Evolutionary conservation across 1,140 invertebrate species (phyloP).

Genomic region (Caenorhabditis tropicalis): DNA sequence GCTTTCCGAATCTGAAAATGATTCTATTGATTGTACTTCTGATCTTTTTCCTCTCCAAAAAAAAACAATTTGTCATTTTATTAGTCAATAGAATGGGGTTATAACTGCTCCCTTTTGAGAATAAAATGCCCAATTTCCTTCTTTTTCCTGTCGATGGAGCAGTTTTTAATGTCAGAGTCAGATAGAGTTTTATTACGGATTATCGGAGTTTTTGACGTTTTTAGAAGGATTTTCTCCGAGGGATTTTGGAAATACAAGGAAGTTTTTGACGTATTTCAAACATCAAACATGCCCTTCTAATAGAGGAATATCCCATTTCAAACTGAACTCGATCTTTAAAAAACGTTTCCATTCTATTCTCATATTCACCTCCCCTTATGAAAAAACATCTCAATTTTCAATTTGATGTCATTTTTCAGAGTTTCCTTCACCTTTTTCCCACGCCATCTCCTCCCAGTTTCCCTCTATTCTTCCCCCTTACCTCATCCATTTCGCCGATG

Average conservation of each 20-base stretch:
- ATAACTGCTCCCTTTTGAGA: neutral
- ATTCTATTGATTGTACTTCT: neutral
- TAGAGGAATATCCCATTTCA: neutral
- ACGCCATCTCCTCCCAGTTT: neutral
- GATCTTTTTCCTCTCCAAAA: neutral
- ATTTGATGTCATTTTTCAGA: neutral
- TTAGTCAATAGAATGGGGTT: neutral
- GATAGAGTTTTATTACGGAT: no score
- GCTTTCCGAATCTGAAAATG: constrained; percentile 52
- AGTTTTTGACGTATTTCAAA: no score
- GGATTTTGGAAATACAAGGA: no score
- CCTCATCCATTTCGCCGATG: constrained; percentile 56
- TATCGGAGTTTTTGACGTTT: no score
- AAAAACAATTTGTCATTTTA: neutral
- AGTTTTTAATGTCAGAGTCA: neutral
- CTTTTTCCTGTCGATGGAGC: neutral
- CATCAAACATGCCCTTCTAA: neutral
- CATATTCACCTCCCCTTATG: neutral
- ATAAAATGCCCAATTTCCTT: neutral
- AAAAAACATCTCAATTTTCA: neutral
- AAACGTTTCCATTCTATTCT: neutral
- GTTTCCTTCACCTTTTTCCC: neutral
- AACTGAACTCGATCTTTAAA: neutral
- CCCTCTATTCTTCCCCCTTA: neutral
- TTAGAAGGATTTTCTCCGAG: no score